Conservation (phyloP, 1,140 invertebrate species). For the Conopomorpha cramerella region DNA sequence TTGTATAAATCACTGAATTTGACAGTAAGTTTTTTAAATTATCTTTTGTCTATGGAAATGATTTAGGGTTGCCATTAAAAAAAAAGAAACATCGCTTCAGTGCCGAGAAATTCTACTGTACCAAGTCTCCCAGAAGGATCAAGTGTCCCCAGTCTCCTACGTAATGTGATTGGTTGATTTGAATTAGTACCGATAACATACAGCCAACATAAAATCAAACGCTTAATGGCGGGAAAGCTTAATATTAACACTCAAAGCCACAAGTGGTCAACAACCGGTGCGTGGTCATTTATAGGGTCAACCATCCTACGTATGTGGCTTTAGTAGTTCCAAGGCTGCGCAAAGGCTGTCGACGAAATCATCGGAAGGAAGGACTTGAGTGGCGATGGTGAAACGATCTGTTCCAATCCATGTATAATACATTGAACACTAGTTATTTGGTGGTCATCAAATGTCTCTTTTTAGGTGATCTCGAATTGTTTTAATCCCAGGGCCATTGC, state of each 20-base stretch:
- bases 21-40: too few species aligned
- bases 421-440: not conserved
- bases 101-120: too few species aligned
- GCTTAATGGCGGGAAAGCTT: too few species aligned
- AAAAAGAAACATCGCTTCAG: too few species aligned
- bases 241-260: not conserved
- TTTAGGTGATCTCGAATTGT: not conserved
- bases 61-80: too few species aligned
- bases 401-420: slow-evolving; percentile 1
- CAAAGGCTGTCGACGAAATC: slow-evolving; percentile 1
- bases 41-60: too few species aligned
- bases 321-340: not conserved
- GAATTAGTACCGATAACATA: too few species aligned
- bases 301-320: slow-evolving; percentile 1
- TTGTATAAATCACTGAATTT: too few species aligned
- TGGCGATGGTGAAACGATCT: not conserved
- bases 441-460: not conserved
- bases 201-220: too few species aligned
- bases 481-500: not conserved
- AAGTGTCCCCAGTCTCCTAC: too few species aligned
- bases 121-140: too few species aligned
- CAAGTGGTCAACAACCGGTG: slow-evolving; percentile 1
- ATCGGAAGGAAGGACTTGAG: slow-evolving; percentile 1
- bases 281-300: not conserved
- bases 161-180: too few species aligned